Percentiles rank a stretch among this genome's conserved stretches.
These are phyloP conservation scores for Crocallis elinguaria DNA, from an alignment of 2,888 invertebrate genomes.

Conservation along the genomic window DNA sequence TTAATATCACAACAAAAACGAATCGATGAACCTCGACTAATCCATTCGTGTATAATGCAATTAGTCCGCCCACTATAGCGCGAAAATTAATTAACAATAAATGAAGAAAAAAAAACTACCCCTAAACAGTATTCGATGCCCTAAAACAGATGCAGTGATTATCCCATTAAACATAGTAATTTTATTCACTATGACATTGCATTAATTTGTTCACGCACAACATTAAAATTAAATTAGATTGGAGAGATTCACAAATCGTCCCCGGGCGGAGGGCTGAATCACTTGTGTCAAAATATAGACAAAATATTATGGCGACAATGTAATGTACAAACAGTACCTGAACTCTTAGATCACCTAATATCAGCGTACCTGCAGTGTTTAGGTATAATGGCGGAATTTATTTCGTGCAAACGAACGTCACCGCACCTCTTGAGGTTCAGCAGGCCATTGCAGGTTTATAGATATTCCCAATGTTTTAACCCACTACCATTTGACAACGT, in stretches of 20 bases:
- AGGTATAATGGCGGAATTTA: no score
- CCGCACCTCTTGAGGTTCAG: no score
- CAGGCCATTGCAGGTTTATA: no score
- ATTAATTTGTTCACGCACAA: slow-evolving; percentile 81
- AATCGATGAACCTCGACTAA: slow-evolving; percentile 62
- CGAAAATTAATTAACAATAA: slow-evolving; percentile 74
- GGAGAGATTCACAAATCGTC: slow-evolving; percentile 60
- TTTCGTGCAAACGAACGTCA: no score
- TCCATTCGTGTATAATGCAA: slow-evolving; percentile 67
- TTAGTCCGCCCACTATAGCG: slow-evolving; percentile 59
- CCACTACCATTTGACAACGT: no score
- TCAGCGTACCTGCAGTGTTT: no score
- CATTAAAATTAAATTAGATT: slow-evolving; percentile 78
- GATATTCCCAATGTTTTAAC: no score
- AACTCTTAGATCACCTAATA: no score
- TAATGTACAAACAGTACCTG: slow-evolving; percentile 1
- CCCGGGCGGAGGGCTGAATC: slow-evolving; percentile 61
- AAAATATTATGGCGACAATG: slow-evolving; percentile 51
- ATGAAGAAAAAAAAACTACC: slow-evolving; percentile 68
- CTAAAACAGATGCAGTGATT: slow-evolving; percentile 73
- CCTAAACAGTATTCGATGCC: slow-evolving; percentile 34
- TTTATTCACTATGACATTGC: slow-evolving; percentile 77
- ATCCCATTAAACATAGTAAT: slow-evolving; percentile 69
- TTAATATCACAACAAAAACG: slow-evolving; percentile 48
- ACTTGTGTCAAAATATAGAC: slow-evolving; percentile 75